phyloP scores from a whole-genome alignment of 2,888 invertebrate genomes.

The Pollenia labialis region DNA sequence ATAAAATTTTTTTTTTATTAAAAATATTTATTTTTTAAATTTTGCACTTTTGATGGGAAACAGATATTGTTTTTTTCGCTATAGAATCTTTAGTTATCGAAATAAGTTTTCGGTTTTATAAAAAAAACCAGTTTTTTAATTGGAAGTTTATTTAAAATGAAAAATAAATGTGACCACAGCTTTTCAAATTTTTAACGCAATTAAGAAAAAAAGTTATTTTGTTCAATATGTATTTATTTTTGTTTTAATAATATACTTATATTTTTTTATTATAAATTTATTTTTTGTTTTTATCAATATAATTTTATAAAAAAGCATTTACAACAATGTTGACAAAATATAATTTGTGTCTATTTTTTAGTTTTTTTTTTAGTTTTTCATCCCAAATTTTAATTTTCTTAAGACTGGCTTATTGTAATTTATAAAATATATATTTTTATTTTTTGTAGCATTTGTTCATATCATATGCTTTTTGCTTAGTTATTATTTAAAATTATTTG shows the following conservation, averaged over 20 bases:
- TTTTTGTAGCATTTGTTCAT: conserved; percentile 63
- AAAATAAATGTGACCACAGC: background rate
- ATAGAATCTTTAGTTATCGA: too few relatives aligned
- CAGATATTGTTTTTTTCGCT: too few relatives aligned
- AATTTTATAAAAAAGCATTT: conserved; percentile 74
- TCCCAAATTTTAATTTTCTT: conserved; percentile 66
- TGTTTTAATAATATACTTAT: conserved; percentile 50
- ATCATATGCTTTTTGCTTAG: conserved; percentile 71
- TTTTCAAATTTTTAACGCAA: too few relatives aligned
- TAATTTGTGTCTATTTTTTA: conserved; percentile 57
- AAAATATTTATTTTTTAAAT: too few relatives aligned
- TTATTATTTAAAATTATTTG: conserved; percentile 57
- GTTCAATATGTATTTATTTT: conserved; percentile 14
- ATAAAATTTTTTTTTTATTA: too few relatives aligned
- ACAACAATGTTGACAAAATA: conserved; percentile 70
- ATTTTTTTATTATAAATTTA: conserved; percentile 59
- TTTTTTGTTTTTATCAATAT: conserved; percentile 62
- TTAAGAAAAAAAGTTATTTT: background rate
- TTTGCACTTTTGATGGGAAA: too few relatives aligned
- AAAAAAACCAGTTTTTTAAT: too few relatives aligned
- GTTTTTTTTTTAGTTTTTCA: conserved; percentile 41
- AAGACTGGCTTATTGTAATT: conserved; percentile 60
- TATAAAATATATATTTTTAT: conserved; percentile 59
- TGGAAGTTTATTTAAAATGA: background rate
- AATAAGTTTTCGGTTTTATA: too few relatives aligned